Conservation (phyloP, 2,888 invertebrate genomes). For the Scaptomyza flava region DNA sequence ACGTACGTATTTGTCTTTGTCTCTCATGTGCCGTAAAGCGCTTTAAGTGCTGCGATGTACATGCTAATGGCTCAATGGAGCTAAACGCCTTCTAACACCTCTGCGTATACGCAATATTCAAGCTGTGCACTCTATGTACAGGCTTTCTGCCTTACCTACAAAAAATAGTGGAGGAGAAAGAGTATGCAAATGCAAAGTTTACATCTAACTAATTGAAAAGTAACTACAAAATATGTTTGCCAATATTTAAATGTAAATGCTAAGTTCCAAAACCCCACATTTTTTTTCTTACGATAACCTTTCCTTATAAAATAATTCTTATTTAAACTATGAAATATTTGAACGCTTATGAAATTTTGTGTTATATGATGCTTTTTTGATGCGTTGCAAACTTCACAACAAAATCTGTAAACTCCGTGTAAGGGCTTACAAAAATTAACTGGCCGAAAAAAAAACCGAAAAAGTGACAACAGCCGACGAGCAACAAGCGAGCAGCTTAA, state of each 20-base stretch:
- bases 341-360: no score
- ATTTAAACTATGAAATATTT: no score
- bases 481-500: slow-evolving; percentile 58
- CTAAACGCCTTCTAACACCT: slow-evolving; percentile 49
- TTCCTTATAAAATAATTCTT: no score
- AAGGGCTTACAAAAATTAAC: not conserved
- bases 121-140: slow-evolving; percentile 13
- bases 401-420: not conserved
- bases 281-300: no score
- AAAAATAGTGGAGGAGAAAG: slow-evolving; percentile 11
- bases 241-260: not conserved
- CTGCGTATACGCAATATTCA: slow-evolving; percentile 57
- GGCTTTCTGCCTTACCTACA: slow-evolving; percentile 21
- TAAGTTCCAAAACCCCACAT: not conserved
- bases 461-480: slow-evolving; percentile 20
- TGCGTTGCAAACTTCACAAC: not conserved
- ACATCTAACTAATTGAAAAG: not conserved
- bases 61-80: slow-evolving; percentile 64
- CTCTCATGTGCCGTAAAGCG: slow-evolving; percentile 59
- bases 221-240: no score
- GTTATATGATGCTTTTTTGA: not conserved
- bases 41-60: slow-evolving; percentile 60
- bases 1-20: slow-evolving; percentile 16
- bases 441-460: not conserved
- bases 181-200: not conserved